These are phyloP conservation scores for Cisticola juncidis DNA, from an alignment of 2,113 vertebrate genomes.

Conservation along the genomic window DNA sequence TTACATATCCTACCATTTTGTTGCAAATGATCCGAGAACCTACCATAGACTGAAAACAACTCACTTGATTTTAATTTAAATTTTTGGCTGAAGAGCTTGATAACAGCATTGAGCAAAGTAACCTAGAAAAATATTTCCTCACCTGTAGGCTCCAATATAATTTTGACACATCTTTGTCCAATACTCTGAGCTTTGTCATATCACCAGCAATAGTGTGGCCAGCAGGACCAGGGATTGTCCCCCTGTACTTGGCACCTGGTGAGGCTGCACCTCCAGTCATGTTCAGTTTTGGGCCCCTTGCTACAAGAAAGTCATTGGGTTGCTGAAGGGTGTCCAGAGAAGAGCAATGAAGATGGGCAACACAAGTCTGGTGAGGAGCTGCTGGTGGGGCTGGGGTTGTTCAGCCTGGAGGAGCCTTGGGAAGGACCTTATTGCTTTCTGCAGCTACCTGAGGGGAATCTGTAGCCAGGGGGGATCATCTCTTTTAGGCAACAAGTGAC, in stretches of 20 bases:
- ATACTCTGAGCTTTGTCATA: not conserved
- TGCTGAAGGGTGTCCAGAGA: not conserved
- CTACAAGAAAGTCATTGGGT: not conserved
- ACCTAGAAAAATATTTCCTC: not conserved
- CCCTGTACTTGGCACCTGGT: not conserved
- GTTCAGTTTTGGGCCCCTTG: not conserved
- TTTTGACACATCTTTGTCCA: not conserved
- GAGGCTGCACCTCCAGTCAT: rapidly evolving
- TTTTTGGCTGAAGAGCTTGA: not conserved
- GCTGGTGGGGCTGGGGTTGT: not conserved
- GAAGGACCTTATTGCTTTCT: not conserved
- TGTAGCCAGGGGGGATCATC: not conserved
- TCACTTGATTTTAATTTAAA: not conserved
- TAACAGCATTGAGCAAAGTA: not conserved
- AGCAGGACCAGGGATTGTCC: not conserved
- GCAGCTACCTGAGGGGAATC: not conserved
- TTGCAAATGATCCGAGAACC: not conserved
- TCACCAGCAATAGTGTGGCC: not conserved
- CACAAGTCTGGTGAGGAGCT: not conserved
- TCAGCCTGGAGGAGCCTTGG: not conserved
- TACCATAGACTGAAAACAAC: not conserved
- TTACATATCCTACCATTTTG: not conserved
- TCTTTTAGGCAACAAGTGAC: not conserved
- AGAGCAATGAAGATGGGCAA: not conserved
- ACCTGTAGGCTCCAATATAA: not conserved